Evolutionary conservation across 2,113 vertebrate genomes (phyloP).

Genomic region (Chaenogobius annularis): DNA sequence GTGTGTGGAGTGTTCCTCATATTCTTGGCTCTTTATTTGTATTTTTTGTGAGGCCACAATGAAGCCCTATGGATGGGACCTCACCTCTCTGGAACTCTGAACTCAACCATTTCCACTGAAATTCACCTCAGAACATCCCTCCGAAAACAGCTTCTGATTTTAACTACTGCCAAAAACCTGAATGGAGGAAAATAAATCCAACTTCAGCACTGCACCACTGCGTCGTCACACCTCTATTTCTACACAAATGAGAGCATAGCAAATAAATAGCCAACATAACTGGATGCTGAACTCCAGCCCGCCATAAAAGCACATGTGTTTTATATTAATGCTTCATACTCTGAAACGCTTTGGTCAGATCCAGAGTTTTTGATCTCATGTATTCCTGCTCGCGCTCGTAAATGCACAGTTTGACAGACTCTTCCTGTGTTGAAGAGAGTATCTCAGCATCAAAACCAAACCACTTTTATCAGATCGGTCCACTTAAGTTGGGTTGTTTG

Average conservation of each 20-base stretch:
- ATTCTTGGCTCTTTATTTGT: too few relatives aligned
- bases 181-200: not conserved
- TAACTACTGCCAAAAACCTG: conserved; percentile 1
- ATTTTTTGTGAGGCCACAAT: too few relatives aligned
- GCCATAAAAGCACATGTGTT: conserved; percentile 38
- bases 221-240: conserved; percentile 3
- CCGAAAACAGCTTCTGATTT: conserved; percentile 26
- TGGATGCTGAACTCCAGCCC: not conserved
- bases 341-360: conserved; percentile 21
- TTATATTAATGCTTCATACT: conserved; percentile 30
- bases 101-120: too few relatives aligned
- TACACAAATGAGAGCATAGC: not conserved
- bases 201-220: not conserved
- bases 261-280: not conserved
- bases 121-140: not conserved
- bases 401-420: conserved; percentile 4
- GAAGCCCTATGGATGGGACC: too few relatives aligned
- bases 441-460: conserved; percentile 7
- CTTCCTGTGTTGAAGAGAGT: conserved; percentile 25
- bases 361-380: conserved; percentile 14
- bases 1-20: too few relatives aligned
- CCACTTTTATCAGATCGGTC: conserved; percentile 28
- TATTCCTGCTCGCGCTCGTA: not conserved
- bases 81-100: too few relatives aligned
- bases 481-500: conserved; percentile 9